A percentile compares a stretch with the other conserved stretches of the same genome.
These are phyloP conservation scores for Piaya cayana DNA, from an alignment of 2,113 vertebrate species.

Conservation along the genomic window DNA sequence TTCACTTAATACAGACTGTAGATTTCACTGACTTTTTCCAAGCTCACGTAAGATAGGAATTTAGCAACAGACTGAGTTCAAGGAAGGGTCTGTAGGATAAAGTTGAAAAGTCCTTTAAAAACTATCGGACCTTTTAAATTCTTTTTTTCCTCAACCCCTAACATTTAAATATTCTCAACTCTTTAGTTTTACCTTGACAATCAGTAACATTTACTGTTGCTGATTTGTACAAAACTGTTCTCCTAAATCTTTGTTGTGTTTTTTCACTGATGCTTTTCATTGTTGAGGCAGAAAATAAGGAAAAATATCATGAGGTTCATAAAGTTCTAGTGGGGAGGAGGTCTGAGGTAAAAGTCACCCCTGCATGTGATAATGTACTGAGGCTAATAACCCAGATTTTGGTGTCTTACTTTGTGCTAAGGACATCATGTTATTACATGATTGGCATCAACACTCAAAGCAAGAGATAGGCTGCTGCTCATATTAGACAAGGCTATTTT, in stretches of 20 bases:
- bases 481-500: background rate
- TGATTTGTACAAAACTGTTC: background rate
- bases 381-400: background rate
- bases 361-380: background rate
- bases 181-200: background rate
- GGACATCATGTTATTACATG: background rate
- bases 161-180: background rate
- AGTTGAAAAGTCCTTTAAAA: background rate
- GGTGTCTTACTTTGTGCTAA: background rate
- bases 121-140: no score
- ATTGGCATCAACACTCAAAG: background rate
- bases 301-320: background rate
- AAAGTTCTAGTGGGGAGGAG: background rate
- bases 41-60: background rate
- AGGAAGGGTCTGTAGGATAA: background rate
- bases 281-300: background rate
- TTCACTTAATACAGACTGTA: background rate
- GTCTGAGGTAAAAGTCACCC: background rate
- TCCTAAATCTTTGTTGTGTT: background rate
- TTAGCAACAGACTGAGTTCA: background rate
- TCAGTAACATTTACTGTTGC: background rate
- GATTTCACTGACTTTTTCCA: background rate
- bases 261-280: background rate
- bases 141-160: background rate
- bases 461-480: background rate